Base-by-base conservation (phyloP, 1,140 invertebrate species). In the Cydia amplana region DNA sequence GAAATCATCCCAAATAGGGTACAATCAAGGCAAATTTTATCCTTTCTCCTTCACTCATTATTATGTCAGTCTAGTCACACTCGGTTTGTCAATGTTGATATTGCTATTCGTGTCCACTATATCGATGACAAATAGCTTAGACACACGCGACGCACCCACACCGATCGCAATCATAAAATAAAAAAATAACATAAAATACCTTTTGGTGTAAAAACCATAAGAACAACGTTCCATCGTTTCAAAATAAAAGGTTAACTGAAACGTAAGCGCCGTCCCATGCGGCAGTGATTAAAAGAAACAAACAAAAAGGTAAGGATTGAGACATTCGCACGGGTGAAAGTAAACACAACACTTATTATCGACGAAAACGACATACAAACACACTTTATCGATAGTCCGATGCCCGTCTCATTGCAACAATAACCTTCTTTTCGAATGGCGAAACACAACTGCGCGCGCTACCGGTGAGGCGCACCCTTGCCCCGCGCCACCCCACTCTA, bases 171-270 rank as follows among this genome's bases (percentile, higher is more conserved):
- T 82, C 74, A 78, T 85, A 90, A 92, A 92, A 88, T 89, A 93
- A 91, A 91, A 91, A 91, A 91, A 89, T 85, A 93, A 93, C 88
- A 91, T 89, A 91, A 93, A 93, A 91, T 93, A 93, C 91, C 91
- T 92, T 91, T 91, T 92, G 83, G 91, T 92, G 90, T 92, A 92
- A 92, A 92, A 92, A 92, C 90, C 90, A 91, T 92, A 92, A 92
- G 91, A 91, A 92, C 90, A 89, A 92, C 90, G 90, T 90, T 92
- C 91, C 91, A 92, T 92, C 89, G 90, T 93, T 91, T 91, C 90
- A 91, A 91, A 91, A 91, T 91, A 91, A 91, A 91, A 84, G 85
- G 81, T 91, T 89, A 92, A 91, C 90, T 89, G 86, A 93, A 91
- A 89, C 85, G 87, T 88, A 91, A 90, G 83, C 87, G 89, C 90